Base-by-base conservation (phyloP, 2,113 vertebrate genomes). In the Carassius carassius region DNA sequence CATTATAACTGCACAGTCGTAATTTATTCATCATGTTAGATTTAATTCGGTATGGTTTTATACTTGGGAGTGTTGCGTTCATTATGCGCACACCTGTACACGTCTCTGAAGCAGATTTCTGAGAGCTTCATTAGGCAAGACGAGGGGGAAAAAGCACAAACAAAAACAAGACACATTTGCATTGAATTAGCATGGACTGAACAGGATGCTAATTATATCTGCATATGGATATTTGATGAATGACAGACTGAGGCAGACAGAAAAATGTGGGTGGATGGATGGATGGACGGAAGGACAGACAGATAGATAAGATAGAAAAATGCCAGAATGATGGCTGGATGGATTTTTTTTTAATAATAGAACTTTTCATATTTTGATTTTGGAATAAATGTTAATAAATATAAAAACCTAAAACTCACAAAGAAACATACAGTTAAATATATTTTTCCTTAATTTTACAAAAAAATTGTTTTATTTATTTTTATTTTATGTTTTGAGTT, bases 11-110 rank as follows among this genome's bases (percentile, higher is more conserved):
- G 5, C 29, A 77, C 19, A 3, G 4, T 32, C 60, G n/a, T 82
- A 82, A 70, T 86, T 82, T 60, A 82, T 63, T 86, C 74, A 49
- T 67, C 82, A 77, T 63, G 60, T 35, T 51, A 65, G 82, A 19
- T 37, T 54, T 63, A 19, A 72, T 78, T 78, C 51, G 72, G 73
- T 32, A 21, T n/a, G 73, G 23, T 70, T 77, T 70, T 78, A 78
- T 67, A 70, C 70, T 78, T 78, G 72, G 60, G 49, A 78, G 51
- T 62, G 80, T 60, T 56, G 25, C 74, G 29, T 37, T 63, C 25
- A 83, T 73, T 73, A 83, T 69, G 37, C 35, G 70, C 25, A 47
- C 65, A 86, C 67, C 85, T 74, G 81, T 41, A 49, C 67, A 16
- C 8, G 29, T 51, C 29, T 84, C 58, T 76, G 44, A 60, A 85